A percentile compares a stretch with the other conserved stretches of the same genome.
Evolutionary conservation across 2,888 invertebrate species (phyloP).

Genomic region (Ormyrus pomaceus): DNA sequence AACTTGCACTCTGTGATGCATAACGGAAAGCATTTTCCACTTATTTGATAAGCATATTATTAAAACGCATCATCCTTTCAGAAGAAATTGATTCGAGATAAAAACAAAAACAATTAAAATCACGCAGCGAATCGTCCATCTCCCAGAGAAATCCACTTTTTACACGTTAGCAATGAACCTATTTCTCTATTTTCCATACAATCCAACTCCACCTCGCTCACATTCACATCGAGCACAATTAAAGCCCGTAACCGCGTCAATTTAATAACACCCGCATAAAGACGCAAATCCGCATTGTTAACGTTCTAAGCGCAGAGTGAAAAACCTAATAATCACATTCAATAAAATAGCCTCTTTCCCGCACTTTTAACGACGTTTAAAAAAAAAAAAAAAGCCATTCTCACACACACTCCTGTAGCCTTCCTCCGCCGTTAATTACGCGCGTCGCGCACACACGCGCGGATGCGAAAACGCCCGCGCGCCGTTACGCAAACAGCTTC

Average conservation of each 20-base stretch:
- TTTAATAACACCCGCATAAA: not conserved
- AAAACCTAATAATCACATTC: conserved; percentile 37
- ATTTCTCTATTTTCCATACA: not conserved
- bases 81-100: too few relatives aligned
- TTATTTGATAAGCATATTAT: too few relatives aligned
- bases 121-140: too few relatives aligned
- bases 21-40: too few relatives aligned
- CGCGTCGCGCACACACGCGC: not conserved
- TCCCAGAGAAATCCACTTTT: not conserved
- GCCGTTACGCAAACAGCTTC: conserved; percentile 7
- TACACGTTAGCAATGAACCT: not conserved
- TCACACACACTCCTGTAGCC: conserved; percentile 27
- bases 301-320: not conserved
- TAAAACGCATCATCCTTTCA: too few relatives aligned
- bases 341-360: conserved; percentile 23
- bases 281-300: conserved; percentile 8
- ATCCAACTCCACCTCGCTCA: not conserved
- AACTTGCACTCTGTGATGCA: too few relatives aligned
- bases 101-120: too few relatives aligned
- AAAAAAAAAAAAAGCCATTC: not conserved
- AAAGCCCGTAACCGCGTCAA: not conserved
- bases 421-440: conserved; percentile 23
- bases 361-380: not conserved
- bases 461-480: not conserved
- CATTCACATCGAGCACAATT: conserved; percentile 4